A percentile compares a stretch with the other conserved stretches of the same genome.
phyloP scores from a whole-genome alignment of 2,797 vertebrate genomes.

The Carcharodon carcharias region DNA sequence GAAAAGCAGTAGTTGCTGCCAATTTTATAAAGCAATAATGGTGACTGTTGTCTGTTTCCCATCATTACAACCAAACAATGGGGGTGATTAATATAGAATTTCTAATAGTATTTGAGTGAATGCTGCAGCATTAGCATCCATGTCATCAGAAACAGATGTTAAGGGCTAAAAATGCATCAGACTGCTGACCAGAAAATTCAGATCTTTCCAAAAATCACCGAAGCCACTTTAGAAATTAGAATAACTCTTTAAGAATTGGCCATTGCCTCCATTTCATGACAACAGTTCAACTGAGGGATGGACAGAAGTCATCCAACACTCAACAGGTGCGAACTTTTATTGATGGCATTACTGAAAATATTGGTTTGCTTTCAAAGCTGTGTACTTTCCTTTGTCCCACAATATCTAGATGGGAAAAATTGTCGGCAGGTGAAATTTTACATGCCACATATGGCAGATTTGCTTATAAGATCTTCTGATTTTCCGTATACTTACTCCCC shows the following conservation, averaged over 20 bases:
- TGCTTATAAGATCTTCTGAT: background rate
- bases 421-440: background rate
- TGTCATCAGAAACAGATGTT: background rate
- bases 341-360: background rate
- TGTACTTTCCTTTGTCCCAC: background rate
- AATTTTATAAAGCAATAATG: too few relatives aligned
- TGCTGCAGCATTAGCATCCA: too few relatives aligned
- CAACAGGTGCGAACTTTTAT: background rate
- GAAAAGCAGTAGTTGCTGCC: too few relatives aligned
- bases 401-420: background rate
- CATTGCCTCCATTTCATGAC: background rate
- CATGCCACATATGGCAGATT: background rate
- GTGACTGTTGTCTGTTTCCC: too few relatives aligned
- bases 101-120: too few relatives aligned
- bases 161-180: background rate
- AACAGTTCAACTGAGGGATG: background rate
- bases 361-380: background rate
- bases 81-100: too few relatives aligned
- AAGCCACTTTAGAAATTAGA: background rate
- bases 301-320: background rate
- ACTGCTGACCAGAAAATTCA: background rate
- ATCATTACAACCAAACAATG: too few relatives aligned
- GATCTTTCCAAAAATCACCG: background rate
- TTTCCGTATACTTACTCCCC: too few relatives aligned
- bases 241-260: background rate